Conservation (phyloP, 2,888 invertebrate species). For the Podotricha telesiphe region DNA sequence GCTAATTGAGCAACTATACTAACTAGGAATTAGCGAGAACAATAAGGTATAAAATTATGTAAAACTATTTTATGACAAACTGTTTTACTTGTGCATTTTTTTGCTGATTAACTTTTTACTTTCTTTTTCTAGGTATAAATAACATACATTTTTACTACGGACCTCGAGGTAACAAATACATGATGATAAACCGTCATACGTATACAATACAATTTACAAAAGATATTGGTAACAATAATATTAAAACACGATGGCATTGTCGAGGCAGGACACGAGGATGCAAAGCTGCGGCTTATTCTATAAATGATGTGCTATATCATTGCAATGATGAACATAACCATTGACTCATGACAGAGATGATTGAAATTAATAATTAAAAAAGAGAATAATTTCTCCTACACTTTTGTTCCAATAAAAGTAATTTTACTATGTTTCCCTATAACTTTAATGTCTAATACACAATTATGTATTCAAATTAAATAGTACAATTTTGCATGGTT, state of each 20-base stretch:
- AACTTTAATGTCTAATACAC: no score
- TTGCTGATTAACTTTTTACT: neutral
- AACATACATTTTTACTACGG: slow-evolving; percentile 31
- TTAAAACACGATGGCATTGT: slow-evolving; percentile 51
- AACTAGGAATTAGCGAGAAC: neutral
- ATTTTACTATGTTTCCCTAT: no score
- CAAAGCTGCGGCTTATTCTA: slow-evolving; percentile 51
- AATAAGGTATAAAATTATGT: neutral
- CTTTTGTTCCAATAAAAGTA: no score
- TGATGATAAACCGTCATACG: slow-evolving; percentile 38
- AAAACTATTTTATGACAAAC: neutral
- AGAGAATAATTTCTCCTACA: no score
- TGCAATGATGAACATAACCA: slow-evolving; percentile 37
- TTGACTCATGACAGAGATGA: neutral
- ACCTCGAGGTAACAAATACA: slow-evolving; percentile 38
- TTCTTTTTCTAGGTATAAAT: slow-evolving; percentile 25
- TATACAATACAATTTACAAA: slow-evolving; percentile 43
- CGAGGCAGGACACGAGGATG: slow-evolving; percentile 51
- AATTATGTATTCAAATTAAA: no score
- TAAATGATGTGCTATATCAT: slow-evolving; percentile 44
- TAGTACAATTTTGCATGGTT: no score
- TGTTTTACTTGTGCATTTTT: no score
- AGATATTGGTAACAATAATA: neutral
- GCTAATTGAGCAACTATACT: no score
- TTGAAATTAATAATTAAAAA: neutral